phyloP scores from a whole-genome alignment of 2,888 invertebrate species.

The Agriopis aurantiaria region DNA sequence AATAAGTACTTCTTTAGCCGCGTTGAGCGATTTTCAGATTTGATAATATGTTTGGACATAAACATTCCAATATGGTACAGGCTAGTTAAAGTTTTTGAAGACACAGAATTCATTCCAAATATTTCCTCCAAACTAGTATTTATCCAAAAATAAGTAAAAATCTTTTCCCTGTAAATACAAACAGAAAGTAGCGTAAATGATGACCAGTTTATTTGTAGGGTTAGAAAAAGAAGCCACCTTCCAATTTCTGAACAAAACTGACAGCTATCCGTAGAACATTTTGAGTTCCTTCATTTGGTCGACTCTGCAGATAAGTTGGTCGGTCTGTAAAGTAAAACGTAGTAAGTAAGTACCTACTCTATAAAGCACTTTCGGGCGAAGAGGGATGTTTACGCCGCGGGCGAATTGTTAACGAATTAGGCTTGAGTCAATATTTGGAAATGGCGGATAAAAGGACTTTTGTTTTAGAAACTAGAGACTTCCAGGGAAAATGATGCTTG shows the following conservation, averaged over 20 bases:
- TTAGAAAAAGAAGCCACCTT: background rate
- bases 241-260: background rate
- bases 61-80: no score
- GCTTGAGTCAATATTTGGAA: slow-evolving; percentile 31
- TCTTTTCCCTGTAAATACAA: slow-evolving; percentile 1
- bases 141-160: slow-evolving; percentile 13
- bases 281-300: background rate
- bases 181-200: slow-evolving; percentile 14
- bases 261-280: background rate
- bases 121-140: slow-evolving; percentile 5
- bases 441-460: slow-evolving; percentile 19
- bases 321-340: slow-evolving; percentile 4
- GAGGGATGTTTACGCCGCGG: slow-evolving; percentile 31
- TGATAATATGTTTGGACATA: background rate
- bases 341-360: slow-evolving; percentile 5
- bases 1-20: no score
- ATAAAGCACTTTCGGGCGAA: slow-evolving; percentile 12
- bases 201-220: background rate
- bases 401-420: slow-evolving; percentile 37
- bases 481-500: slow-evolving; percentile 7
- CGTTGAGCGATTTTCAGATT: no score
- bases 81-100: no score
- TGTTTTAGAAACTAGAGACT: slow-evolving; percentile 13
- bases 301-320: background rate
- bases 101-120: no score